These are phyloP conservation scores for Epizoanthus stellaris DNA, from an alignment of 92 coral and sea anemone species.

Conservation along the genomic window DNA sequence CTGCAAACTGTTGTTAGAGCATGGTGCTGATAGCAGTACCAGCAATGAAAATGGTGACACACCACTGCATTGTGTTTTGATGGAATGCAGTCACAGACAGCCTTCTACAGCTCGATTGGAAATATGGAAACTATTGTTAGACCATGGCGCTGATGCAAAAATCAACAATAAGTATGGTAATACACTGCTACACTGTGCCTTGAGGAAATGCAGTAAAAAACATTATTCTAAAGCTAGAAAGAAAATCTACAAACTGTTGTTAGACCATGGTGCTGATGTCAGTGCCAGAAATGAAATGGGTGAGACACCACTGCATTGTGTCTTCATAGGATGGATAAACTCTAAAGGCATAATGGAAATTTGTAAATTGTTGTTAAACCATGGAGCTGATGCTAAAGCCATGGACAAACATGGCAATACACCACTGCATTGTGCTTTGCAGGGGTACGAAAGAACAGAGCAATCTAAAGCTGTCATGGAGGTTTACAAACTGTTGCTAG, in stretches of 20 bases:
- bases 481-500: not conserved
- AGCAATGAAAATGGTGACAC: not conserved
- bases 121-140: too few species aligned
- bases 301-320: not conserved
- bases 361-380: not conserved
- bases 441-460: too few species aligned
- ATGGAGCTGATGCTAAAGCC: not conserved
- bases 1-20: not conserved
- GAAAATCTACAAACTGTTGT: not conserved
- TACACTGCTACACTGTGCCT: too few species aligned
- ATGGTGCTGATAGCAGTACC: not conserved
- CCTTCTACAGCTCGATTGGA: too few species aligned
- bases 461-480: not conserved
- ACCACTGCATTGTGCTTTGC: too few species aligned
- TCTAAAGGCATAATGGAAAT: not conserved
- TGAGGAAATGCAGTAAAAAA: not conserved
- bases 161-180: too few species aligned
- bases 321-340: too few species aligned
- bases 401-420: not conserved
- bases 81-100: too few species aligned
- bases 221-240: not conserved
- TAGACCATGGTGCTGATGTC: not conserved
- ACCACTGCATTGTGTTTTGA: too few species aligned
- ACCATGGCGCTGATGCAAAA: too few species aligned
- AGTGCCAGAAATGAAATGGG: not conserved